These are phyloP conservation scores for Lamprologus lemairii DNA, from an alignment of 2,113 vertebrate species.

Conservation along the genomic window DNA sequence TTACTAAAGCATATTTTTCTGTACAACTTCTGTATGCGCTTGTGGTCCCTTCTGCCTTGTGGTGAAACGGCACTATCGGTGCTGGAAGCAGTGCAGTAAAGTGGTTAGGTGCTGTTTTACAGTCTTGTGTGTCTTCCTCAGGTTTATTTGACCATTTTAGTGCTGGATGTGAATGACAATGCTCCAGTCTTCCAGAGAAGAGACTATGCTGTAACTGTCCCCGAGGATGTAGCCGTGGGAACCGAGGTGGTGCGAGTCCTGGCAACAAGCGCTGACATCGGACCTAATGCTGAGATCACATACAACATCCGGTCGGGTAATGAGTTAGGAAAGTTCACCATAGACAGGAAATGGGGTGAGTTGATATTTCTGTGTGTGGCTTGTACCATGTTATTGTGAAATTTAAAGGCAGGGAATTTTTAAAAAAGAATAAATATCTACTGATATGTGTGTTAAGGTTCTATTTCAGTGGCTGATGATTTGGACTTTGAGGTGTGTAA, in stretches of 20 bases:
- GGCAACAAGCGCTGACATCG: conserved; percentile 91
- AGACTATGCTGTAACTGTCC: conserved; percentile 84
- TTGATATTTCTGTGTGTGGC: neutral
- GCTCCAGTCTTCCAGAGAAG: conserved; percentile 89
- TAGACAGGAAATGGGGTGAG: conserved; percentile 77
- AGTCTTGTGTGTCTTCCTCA: conserved; percentile 21
- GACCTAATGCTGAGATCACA: conserved; percentile 87
- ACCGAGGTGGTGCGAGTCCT: conserved; percentile 82
- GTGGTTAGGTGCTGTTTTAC: neutral
- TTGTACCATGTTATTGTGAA: neutral
- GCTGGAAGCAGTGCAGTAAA: neutral
- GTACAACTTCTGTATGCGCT: neutral
- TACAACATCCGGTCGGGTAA: conserved; percentile 88
- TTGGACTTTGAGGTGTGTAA: conserved; percentile 91
- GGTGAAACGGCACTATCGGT: neutral
- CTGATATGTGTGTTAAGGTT: conserved; percentile 64
- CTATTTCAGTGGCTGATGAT: conserved; percentile 80
- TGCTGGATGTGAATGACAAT: conserved; percentile 95
- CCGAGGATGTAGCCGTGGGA: conserved; percentile 84
- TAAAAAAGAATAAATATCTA: neutral
- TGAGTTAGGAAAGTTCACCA: conserved; percentile 84
- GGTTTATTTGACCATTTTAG: conserved; percentile 82
- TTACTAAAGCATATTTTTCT: neutral
- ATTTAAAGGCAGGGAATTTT: neutral
- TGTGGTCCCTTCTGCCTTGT: neutral